These are phyloP conservation scores for Meriones unguiculatus DNA, from an alignment of 2,113 vertebrate species.

Conservation along the genomic window DNA sequence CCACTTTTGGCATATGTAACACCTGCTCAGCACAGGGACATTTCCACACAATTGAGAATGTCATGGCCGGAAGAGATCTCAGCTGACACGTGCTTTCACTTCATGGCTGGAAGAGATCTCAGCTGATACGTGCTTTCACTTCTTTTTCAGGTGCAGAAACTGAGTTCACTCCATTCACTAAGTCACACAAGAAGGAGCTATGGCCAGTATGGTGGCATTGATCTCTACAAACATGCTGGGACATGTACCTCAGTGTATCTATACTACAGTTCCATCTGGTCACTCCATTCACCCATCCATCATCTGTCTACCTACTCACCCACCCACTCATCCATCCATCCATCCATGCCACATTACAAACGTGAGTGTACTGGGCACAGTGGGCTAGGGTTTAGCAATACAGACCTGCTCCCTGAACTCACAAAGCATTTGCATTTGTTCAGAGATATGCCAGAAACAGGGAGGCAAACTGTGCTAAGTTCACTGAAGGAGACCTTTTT, in stretches of 20 bases:
- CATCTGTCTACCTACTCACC: no score
- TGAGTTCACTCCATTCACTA: not conserved
- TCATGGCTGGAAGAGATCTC: not conserved
- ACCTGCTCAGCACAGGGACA: not conserved
- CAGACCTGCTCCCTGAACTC: not conserved
- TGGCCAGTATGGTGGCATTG: not conserved
- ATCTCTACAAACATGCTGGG: accelerated
- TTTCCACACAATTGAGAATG: not conserved
- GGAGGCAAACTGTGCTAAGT: no score
- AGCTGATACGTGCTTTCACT: not conserved
- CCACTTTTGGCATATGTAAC: no score
- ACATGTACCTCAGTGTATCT: no score
- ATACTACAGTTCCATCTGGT: not conserved
- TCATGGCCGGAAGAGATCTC: not conserved
- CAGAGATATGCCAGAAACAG: not conserved
- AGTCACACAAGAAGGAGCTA: not conserved
- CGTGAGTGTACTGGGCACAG: not conserved
- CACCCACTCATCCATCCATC: not conserved
- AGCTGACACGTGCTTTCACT: not conserved
- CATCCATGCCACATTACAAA: accelerated
- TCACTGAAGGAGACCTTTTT: not conserved
- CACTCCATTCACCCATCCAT: no score
- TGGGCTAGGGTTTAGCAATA: no score
- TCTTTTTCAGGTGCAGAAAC: not conserved
- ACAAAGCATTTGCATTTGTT: no score